A percentile compares a stretch with the other conserved stretches of the same genome.
Evolutionary conservation across 2,888 invertebrate species (phyloP).

Genomic region (Drosophila histrio): DNA sequence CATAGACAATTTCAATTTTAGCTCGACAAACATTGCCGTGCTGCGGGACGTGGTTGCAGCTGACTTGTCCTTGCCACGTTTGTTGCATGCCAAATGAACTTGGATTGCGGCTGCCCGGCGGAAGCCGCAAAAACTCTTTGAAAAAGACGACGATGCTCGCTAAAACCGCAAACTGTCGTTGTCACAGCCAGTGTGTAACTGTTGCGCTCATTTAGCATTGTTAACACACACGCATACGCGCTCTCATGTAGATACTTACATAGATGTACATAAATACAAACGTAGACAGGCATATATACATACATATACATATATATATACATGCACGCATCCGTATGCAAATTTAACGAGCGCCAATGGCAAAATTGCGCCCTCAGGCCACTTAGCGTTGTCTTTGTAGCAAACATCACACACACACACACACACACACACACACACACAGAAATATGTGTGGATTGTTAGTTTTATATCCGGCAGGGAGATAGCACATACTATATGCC

Average conservation of each 20-base stretch:
- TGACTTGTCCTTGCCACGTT: constrained; percentile 69
- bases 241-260: not conserved
- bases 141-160: constrained; percentile 12
- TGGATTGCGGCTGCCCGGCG: constrained; percentile 26
- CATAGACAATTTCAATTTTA: constrained; percentile 67
- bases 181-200: constrained; percentile 36
- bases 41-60: constrained; percentile 38
- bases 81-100: constrained; percentile 73
- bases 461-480: constrained; percentile 60
- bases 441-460: constrained; percentile 46
- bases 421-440: constrained; percentile 11
- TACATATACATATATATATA: not conserved
- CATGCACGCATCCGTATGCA: constrained; percentile 62
- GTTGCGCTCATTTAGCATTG: constrained; percentile 53
- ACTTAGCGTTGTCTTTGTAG: constrained; percentile 71
- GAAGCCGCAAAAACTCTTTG: constrained; percentile 36
- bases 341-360: constrained; percentile 79
- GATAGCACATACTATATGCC: constrained; percentile 55
- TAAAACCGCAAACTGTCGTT: constrained; percentile 53
- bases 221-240: constrained; percentile 2
- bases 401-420: constrained; percentile 25
- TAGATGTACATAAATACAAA: not conserved
- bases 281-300: not conserved
- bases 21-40: constrained; percentile 30
- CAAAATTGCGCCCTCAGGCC: constrained; percentile 65